These are phyloP conservation scores for Esox masquinongy DNA, from an alignment of 2,797 vertebrate genomes.

Conservation along the genomic window DNA sequence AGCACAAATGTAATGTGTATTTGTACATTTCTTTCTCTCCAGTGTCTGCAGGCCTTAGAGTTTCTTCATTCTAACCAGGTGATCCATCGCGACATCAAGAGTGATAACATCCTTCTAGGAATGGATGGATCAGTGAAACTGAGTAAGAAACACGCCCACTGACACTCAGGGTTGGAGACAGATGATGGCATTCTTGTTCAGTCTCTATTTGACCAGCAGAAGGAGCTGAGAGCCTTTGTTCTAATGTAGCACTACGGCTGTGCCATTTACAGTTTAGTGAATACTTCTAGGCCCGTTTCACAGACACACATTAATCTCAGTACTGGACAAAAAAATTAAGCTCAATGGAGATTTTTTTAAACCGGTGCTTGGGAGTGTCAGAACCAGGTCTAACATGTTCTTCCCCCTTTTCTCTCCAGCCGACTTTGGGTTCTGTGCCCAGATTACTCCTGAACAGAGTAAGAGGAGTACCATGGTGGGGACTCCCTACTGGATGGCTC, in stretches of 20 bases:
- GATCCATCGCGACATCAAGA: constrained; percentile 98
- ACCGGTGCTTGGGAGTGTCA: not conserved
- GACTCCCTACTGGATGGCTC: constrained; percentile 97
- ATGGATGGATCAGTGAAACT: constrained; percentile 98
- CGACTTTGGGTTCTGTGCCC: constrained; percentile 95
- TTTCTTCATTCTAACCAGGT: constrained; percentile 96
- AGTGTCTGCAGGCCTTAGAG: constrained; percentile 96
- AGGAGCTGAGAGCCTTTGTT: constrained; percentile 2
- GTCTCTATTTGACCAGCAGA: constrained; percentile 15
- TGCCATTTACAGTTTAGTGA: not conserved
- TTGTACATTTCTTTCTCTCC: constrained; percentile 15
- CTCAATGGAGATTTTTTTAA: no score
- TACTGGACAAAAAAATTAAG: no score
- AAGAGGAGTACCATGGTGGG: constrained; percentile 98
- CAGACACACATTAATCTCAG: no score
- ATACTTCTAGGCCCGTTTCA: no score
- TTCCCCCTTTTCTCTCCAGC: constrained; percentile 69
- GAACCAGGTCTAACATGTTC: not conserved
- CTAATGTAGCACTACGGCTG: not conserved
- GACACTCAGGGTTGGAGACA: not conserved
- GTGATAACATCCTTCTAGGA: constrained; percentile 95
- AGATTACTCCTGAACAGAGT: constrained; percentile 96
- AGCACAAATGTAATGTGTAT: not conserved
- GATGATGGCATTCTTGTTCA: not conserved
- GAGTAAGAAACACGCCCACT: constrained; percentile 74